These are phyloP conservation scores for Ctenicera cuprea DNA, from an alignment of 2,888 invertebrate genomes.

Conservation along the genomic window DNA sequence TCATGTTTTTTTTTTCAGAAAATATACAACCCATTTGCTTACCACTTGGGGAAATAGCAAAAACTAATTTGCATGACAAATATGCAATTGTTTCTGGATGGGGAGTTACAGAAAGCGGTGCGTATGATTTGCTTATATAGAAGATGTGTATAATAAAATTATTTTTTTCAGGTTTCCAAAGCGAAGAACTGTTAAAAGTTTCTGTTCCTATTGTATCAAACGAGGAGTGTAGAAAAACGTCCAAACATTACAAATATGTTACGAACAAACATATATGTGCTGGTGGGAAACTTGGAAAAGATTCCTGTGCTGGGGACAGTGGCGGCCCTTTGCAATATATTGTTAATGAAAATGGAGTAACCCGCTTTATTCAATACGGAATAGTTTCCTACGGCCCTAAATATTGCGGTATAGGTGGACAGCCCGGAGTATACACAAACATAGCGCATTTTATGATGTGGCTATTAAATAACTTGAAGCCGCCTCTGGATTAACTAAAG, in stretches of 20 bases:
- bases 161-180: constrained; percentile 61
- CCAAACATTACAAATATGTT: constrained; percentile 58
- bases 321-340: constrained; percentile 78
- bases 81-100: constrained; percentile 82
- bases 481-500: constrained; percentile 50
- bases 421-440: constrained; percentile 82
- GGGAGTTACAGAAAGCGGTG: constrained; percentile 81
- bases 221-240: constrained; percentile 66
- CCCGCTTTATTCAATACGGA: constrained; percentile 75
- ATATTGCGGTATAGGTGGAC: constrained; percentile 70
- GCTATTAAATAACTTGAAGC: constrained; percentile 75
- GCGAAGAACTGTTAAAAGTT: constrained; percentile 71
- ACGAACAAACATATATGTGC: constrained; percentile 76
- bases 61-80: constrained; percentile 72
- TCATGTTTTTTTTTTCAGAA: constrained; percentile 46
- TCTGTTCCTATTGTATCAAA: constrained; percentile 68
- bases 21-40: constrained; percentile 73
- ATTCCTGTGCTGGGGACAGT: constrained; percentile 82
- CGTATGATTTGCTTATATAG: constrained; percentile 57
- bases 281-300: constrained; percentile 75
- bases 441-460: constrained; percentile 78
- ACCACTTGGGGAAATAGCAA: constrained; percentile 65
- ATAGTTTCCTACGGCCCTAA: constrained; percentile 73
- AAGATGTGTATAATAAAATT: background rate
- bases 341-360: background rate